Conservation (phyloP, 2,113 vertebrate species). For the Ardeotis arabs region DNA sequence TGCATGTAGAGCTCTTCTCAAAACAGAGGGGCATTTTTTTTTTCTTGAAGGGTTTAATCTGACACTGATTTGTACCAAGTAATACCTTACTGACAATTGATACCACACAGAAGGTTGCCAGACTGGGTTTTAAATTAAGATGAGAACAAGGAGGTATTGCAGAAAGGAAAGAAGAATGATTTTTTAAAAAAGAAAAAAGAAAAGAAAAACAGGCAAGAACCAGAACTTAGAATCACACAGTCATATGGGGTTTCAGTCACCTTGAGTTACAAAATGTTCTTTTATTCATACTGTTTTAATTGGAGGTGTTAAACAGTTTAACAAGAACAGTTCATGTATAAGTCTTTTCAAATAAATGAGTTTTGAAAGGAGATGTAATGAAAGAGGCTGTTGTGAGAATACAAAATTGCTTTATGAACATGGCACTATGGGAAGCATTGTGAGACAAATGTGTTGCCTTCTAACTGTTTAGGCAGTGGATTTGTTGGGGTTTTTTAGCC, state of each 20-base stretch:
- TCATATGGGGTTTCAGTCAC: constrained; percentile 40
- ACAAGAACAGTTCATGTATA: constrained; percentile 12
- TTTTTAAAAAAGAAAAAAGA: neutral
- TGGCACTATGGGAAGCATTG: neutral
- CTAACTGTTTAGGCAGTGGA: neutral
- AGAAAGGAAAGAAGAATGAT: neutral
- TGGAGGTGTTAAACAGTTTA: constrained; percentile 38
- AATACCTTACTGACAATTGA: neutral
- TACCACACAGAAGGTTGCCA: neutral
- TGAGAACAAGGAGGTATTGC: neutral
- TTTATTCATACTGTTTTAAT: constrained; percentile 47
- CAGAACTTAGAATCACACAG: neutral
- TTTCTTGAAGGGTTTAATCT: constrained; percentile 8
- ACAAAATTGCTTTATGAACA: neutral
- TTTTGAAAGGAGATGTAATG: neutral
- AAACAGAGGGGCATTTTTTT: neutral
- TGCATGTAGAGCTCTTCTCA: neutral
- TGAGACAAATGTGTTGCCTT: neutral
- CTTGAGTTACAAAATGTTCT: constrained; percentile 39
- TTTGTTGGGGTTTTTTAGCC: neutral
- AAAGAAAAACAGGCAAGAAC: neutral
- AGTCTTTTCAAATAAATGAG: constrained; percentile 16
- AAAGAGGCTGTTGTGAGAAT: neutral
- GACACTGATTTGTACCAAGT: neutral
- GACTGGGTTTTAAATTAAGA: constrained; percentile 17